Conservation (phyloP, 1,140 invertebrate genomes). For the Aphidius gifuensis region DNA sequence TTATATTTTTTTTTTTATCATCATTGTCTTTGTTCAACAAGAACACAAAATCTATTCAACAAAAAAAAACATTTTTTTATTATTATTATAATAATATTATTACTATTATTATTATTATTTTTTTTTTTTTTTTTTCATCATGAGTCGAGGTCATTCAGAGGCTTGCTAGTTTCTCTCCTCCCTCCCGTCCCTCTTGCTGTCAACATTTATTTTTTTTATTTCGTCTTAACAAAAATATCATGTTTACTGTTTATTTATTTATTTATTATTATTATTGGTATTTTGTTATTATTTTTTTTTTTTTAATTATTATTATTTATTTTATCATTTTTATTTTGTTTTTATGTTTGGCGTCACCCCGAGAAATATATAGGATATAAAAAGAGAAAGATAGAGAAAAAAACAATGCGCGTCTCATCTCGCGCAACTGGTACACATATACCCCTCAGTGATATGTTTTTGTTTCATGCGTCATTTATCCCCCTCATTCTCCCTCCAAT, state of each 20-base stretch:
- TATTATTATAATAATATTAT: too few relatives aligned
- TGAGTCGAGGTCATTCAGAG: too few relatives aligned
- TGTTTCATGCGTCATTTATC: conserved; percentile 23
- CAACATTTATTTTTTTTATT: conserved; percentile 5
- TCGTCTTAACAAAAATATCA: conserved; percentile 11
- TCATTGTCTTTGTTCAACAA: too few relatives aligned
- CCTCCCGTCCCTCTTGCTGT: background rate
- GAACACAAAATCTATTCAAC: too few relatives aligned
- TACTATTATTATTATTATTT: too few relatives aligned
- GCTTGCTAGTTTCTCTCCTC: too few relatives aligned
- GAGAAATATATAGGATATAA: too few relatives aligned
- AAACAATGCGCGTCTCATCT: conserved; percentile 21
- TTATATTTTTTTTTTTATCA: too few relatives aligned
- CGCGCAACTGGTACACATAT: conserved; percentile 24
- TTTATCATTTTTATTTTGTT: background rate
- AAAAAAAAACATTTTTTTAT: too few relatives aligned
- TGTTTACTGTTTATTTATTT: background rate
- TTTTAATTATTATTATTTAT: background rate
- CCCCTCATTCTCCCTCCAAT: conserved; percentile 4
- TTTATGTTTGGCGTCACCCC: conserved; percentile 11
- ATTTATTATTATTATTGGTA: too few relatives aligned
- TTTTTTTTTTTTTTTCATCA: too few relatives aligned
- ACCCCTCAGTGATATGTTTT: conserved; percentile 17
- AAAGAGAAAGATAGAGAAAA: too few relatives aligned
- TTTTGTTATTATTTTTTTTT: background rate